A percentile compares a stretch with the other conserved stretches of the same genome.
Conservation (phyloP, 2,888 invertebrate genomes). For the Acrocyrtus sp. region DNA sequence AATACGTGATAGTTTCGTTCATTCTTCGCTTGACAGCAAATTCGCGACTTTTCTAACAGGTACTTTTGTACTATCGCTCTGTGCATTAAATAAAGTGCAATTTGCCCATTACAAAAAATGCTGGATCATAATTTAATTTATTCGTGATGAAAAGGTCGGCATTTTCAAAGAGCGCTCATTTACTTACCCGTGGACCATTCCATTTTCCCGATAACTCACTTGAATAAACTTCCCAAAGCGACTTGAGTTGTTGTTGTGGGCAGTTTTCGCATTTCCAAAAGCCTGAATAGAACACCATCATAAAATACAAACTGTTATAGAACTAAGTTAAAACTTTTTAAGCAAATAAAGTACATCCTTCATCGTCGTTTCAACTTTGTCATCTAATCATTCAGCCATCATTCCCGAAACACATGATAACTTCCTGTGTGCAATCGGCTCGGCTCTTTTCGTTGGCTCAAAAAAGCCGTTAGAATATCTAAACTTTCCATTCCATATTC, state of each 20-base stretch:
- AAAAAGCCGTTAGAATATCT: too few relatives aligned
- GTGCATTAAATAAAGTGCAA: slow-evolving; percentile 64
- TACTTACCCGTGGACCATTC: slow-evolving; percentile 92
- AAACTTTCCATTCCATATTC: too few relatives aligned
- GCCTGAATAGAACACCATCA: slow-evolving; percentile 70
- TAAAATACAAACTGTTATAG: too few relatives aligned
- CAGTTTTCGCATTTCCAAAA: slow-evolving; percentile 98
- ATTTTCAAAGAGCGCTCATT: not conserved
- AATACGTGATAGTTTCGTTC: slow-evolving; percentile 98
- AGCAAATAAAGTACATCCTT: too few relatives aligned
- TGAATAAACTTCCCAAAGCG: slow-evolving; percentile 98
- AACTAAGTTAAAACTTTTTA: too few relatives aligned
- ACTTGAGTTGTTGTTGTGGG: slow-evolving; percentile 97
- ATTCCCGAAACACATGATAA: not conserved
- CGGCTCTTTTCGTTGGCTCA: too few relatives aligned
- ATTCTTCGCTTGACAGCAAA: slow-evolving; percentile 91
- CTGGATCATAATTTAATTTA: too few relatives aligned
- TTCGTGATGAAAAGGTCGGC: not conserved
- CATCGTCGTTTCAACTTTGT: too few relatives aligned
- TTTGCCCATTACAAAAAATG: slow-evolving; percentile 1
- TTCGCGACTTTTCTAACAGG: slow-evolving; percentile 92
- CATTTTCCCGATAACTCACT: slow-evolving; percentile 97
- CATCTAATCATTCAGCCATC: not conserved
- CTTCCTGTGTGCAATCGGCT: too few relatives aligned
- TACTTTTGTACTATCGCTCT: slow-evolving; percentile 96